Base-by-base conservation (phyloP, 2,888 invertebrate species). In the Sinopyrophorus schimmeli region DNA sequence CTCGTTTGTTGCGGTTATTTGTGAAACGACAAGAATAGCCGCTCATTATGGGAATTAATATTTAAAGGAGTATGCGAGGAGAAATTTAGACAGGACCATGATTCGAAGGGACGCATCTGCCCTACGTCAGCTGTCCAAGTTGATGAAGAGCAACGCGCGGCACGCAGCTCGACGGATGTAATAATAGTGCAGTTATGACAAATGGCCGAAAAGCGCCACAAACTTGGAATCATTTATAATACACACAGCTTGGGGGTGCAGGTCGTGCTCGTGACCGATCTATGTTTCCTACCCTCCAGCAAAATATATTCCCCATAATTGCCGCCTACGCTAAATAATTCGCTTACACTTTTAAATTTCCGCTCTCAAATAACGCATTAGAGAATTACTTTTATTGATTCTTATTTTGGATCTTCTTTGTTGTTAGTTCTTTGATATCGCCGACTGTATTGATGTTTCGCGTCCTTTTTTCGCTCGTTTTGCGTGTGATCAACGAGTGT, bases 201-300 rank as follows among this genome's bases (percentile, higher is more conserved):
- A 74, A 74, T 73, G 70, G 73, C 67, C 64, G 67, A 69, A 68
- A 70, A 71, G 71, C 71, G 71, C 72, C 71, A 66, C 73, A 71
- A 73, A 73, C 69, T 72, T 71, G 65, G 67, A 68, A 72, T 72
- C 74, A 73, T 74, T 74, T 74, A 74, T 74, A 73, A 74, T 68
- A 72, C 66, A 72, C 74, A 72, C 73, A 72, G 73, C 70, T 73
- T 73, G 61, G 60, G 63, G 62, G 59, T 64, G 61, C 61, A 65
- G 65, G 67, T 67, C 66, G 64, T 60, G 60, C 59, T 63, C 61
- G 67, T 68, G 69, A 68, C 68, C 66, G 63, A 66, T 27, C n/a
- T 41, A 27, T 52, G 21, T 34, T 38, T 47, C 30, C 24, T 26
- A 23, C 49, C 30, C 30, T 35, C 34, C 37, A 24, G 35, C 35